phyloP scores from a whole-genome alignment of 2,888 invertebrate species.

The Caenorhabditis auriculariae region DNA sequence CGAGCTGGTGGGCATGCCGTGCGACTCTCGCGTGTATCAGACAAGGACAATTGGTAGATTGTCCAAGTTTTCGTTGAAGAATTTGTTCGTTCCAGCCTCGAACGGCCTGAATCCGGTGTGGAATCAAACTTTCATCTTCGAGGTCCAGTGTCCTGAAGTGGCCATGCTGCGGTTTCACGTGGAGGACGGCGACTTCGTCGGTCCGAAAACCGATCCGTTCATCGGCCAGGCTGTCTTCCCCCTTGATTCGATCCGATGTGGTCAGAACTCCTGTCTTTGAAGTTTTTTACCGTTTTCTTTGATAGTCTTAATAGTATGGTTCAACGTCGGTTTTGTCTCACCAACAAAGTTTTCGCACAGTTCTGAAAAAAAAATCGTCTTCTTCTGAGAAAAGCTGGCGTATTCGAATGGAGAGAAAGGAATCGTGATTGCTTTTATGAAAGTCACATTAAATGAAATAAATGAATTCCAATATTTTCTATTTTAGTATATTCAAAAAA shows the following conservation, averaged over 20 bases:
- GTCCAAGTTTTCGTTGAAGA: background rate
- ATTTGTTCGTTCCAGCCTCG: constrained; percentile 78
- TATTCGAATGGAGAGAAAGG: background rate
- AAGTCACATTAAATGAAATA: background rate
- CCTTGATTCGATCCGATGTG: constrained; percentile 67
- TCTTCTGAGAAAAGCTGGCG: background rate
- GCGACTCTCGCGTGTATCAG: constrained; percentile 72
- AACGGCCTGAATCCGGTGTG: constrained; percentile 91
- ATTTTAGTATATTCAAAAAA: background rate
- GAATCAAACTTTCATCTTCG: constrained; percentile 84
- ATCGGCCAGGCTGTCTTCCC: constrained; percentile 94
- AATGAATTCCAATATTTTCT: background rate
- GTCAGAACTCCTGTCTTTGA: constrained; percentile 3
- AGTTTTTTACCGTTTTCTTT: no score
- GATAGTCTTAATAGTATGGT: no score
- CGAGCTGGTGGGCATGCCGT: constrained; percentile 54
- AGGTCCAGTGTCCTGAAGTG: constrained; percentile 78
- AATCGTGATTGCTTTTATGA: background rate
- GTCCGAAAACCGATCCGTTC: constrained; percentile 81
- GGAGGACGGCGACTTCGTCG: constrained; percentile 90
- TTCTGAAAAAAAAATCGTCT: no score
- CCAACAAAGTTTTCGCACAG: no score
- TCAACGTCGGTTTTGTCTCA: no score
- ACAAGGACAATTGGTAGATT: constrained; percentile 81
- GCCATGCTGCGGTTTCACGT: constrained; percentile 76